Evolutionary conservation across 2,113 vertebrate species (phyloP).

Genomic region (Tretioscincus oriximinensis): DNA sequence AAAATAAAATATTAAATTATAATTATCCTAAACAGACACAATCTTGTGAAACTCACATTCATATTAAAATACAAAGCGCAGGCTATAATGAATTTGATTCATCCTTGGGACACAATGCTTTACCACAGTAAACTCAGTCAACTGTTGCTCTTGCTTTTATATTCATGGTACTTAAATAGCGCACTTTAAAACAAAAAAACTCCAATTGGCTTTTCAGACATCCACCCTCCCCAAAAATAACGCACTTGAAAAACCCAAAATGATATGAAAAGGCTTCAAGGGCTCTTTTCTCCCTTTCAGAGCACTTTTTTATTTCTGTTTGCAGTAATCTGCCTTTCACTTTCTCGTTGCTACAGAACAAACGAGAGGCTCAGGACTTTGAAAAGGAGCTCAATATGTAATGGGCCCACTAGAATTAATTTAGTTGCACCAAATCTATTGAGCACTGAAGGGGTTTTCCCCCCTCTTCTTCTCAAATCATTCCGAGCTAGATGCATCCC

Average conservation of each 20-base stretch:
- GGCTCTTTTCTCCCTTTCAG: conserved; percentile 86
- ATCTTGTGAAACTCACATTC: conserved; percentile 83
- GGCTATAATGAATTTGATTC: conserved; percentile 83
- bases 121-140: conserved; percentile 84
- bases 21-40: conserved; percentile 85
- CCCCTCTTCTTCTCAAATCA: conserved; percentile 78
- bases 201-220: conserved; percentile 86
- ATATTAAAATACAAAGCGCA: conserved; percentile 82
- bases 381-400: conserved; percentile 86
- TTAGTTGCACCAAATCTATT: conserved; percentile 87
- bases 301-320: conserved; percentile 82
- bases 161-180: conserved; percentile 85
- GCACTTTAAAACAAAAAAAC: conserved; percentile 85
- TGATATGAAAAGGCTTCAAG: conserved; percentile 87
- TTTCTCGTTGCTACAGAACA: conserved; percentile 89
- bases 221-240: conserved; percentile 85
- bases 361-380: conserved; percentile 85
- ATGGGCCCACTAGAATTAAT: conserved; percentile 87
- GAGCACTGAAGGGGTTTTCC: conserved; percentile 72
- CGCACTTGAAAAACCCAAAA: conserved; percentile 85
- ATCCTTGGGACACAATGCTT: conserved; percentile 82
- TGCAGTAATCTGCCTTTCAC: conserved; percentile 89
- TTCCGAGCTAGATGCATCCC: conserved; percentile 86
- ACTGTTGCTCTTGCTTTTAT: conserved; percentile 87
- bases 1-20: conserved; percentile 86